A percentile compares a stretch with the other conserved stretches of the same genome.
Conservation (phyloP, 2,888 invertebrate genomes). For the Biston betularia region DNA sequence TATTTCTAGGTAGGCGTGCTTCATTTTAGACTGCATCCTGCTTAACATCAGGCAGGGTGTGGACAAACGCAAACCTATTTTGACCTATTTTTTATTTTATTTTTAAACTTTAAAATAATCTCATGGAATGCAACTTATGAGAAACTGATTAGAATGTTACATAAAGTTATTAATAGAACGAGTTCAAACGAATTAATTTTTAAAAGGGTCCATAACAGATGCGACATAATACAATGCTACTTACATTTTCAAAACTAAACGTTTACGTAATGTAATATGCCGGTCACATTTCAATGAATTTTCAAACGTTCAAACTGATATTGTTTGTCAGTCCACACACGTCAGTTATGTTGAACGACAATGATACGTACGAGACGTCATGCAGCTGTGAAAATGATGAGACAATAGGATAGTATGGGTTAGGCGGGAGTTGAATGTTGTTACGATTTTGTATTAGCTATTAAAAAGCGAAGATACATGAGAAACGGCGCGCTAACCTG, state of each 20-base stretch:
- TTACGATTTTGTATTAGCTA: constrained; percentile 60
- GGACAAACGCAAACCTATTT: no score
- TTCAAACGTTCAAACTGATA: constrained; percentile 32
- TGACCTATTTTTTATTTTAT: no score
- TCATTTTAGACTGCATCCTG: no score
- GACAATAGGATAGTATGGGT: constrained; percentile 60
- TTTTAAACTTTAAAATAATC: neutral
- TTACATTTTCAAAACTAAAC: constrained; percentile 28
- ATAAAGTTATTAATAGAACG: neutral
- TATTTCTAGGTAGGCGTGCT: no score
- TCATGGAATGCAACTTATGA: neutral
- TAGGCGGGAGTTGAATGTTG: constrained; percentile 55
- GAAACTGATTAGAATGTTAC: neutral
- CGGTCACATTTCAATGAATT: constrained; percentile 31
- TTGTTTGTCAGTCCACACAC: constrained; percentile 54
- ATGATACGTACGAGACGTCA: constrained; percentile 70
- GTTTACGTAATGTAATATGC: constrained; percentile 25
- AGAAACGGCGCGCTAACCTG: neutral
- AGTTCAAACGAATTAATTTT: neutral
- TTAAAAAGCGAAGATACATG: constrained; percentile 33
- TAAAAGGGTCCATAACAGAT: neutral
- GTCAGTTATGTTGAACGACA: constrained; percentile 71
- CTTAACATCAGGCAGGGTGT: no score
- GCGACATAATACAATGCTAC: constrained; percentile 2
- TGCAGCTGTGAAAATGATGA: constrained; percentile 61